Conservation (phyloP, 2,888 invertebrate genomes). For the Meloe dianella region DNA sequence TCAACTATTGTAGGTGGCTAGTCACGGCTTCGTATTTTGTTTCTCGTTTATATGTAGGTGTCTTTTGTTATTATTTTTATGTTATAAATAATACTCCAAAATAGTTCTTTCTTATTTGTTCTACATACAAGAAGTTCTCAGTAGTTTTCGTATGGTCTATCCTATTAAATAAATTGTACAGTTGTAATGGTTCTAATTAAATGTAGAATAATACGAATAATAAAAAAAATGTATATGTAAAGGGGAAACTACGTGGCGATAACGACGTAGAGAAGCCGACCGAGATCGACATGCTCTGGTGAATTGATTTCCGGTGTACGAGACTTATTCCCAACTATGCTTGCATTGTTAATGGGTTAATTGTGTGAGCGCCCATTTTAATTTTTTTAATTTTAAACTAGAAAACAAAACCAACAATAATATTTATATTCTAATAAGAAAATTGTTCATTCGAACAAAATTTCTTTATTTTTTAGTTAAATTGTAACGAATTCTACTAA, state of each 20-base stretch:
- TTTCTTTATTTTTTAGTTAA: neutral
- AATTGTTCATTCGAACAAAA: too few relatives aligned
- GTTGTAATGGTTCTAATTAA: neutral
- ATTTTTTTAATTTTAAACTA: too few relatives aligned
- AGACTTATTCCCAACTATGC: constrained; percentile 20
- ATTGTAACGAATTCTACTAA: neutral
- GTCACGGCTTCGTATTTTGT: neutral
- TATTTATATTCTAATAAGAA: neutral
- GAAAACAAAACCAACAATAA: neutral
- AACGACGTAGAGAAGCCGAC: constrained; percentile 7
- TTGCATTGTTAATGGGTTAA: constrained; percentile 30
- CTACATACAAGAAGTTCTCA: neutral
- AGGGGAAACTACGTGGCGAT: neutral
- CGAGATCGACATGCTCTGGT: constrained; percentile 24
- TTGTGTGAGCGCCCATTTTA: constrained; percentile 20
- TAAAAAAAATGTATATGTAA: neutral
- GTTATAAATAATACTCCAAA: neutral
- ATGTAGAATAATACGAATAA: neutral
- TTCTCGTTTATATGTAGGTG: neutral
- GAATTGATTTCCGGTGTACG: constrained; percentile 28
- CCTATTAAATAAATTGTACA: neutral
- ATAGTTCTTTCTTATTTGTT: neutral
- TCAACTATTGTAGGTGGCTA: constrained; percentile 35
- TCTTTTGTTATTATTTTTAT: neutral
- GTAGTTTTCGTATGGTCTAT: neutral